Evolutionary conservation across 2,888 invertebrate genomes (phyloP).

Genomic region (Barypeithes pellucidus): DNA sequence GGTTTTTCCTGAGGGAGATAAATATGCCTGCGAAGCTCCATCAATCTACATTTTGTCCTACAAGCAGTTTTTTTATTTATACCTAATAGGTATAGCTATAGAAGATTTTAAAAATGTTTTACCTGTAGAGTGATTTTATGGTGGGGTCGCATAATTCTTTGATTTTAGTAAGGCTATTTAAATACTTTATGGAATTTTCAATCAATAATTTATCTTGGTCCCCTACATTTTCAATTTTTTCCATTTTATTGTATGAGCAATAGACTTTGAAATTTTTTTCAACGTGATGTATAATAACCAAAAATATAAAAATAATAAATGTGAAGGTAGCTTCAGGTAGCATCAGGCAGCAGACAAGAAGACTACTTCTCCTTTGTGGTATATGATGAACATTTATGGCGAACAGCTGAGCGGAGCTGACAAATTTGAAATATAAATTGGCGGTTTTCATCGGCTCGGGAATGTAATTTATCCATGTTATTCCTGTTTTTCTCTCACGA

Average conservation of each 20-base stretch:
- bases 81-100: too few relatives aligned
- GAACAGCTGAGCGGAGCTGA: too few relatives aligned
- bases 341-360: neutral
- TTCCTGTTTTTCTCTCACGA: neutral
- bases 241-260: conserved; percentile 8
- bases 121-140: conserved; percentile 59
- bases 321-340: neutral
- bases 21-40: conserved; percentile 49
- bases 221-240: conserved; percentile 34
- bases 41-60: conserved; percentile 51
- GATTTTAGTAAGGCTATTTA: conserved; percentile 35
- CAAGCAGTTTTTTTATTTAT: neutral
- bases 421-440: neutral
- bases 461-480: neutral
- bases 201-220: conserved; percentile 43
- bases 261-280: neutral
- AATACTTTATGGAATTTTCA: conserved; percentile 43
- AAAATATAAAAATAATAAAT: neutral
- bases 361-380: too few relatives aligned
- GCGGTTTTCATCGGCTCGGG: neutral
- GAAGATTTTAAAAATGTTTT: conserved; percentile 31
- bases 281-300: conserved; percentile 1
- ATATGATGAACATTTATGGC: too few relatives aligned
- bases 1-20: conserved; percentile 51
- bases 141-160: conserved; percentile 44